Percentiles rank a stretch among this genome's conserved stretches.
phyloP scores from a whole-genome alignment of 2,888 invertebrate species.

The Hypomecis atomaria region DNA sequence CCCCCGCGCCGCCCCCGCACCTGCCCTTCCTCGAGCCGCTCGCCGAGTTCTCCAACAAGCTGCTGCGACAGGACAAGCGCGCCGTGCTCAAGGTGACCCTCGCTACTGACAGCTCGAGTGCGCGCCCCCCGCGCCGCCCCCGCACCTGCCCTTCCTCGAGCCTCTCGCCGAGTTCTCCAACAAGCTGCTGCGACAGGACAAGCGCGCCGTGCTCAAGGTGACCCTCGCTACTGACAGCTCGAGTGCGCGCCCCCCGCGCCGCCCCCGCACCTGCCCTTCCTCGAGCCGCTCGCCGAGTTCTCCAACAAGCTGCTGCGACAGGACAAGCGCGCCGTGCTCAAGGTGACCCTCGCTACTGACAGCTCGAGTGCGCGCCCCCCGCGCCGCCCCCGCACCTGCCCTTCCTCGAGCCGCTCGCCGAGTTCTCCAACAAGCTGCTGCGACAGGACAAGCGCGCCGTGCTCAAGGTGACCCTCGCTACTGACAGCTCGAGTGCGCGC shows the following conservation, averaged over 20 bases:
- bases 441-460: constrained; percentile 98
- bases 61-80: constrained; percentile 98
- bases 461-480: constrained; percentile 76
- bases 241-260: constrained; percentile 88
- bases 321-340: constrained; percentile 95
- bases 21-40: constrained; percentile 97
- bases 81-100: constrained; percentile 87
- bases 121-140: constrained; percentile 88
- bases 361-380: constrained; percentile 92
- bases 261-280: no score
- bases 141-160: constrained; percentile 96
- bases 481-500: constrained; percentile 92
- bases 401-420: constrained; percentile 92
- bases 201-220: constrained; percentile 90
- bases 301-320: constrained; percentile 97
- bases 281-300: constrained; percentile 97
- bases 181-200: constrained; percentile 98
- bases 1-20: constrained; percentile 92
- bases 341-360: constrained; percentile 64
- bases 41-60: constrained; percentile 97
- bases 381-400: no score
- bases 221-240: constrained; percentile 81
- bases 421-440: constrained; percentile 98
- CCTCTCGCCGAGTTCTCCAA: constrained; percentile 98
- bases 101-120: constrained; percentile 62